Evolutionary conservation across 2,888 invertebrate genomes (phyloP), one percentile per base, ranked within the genome.

Genomic region (Athetis lepigone): DNA sequence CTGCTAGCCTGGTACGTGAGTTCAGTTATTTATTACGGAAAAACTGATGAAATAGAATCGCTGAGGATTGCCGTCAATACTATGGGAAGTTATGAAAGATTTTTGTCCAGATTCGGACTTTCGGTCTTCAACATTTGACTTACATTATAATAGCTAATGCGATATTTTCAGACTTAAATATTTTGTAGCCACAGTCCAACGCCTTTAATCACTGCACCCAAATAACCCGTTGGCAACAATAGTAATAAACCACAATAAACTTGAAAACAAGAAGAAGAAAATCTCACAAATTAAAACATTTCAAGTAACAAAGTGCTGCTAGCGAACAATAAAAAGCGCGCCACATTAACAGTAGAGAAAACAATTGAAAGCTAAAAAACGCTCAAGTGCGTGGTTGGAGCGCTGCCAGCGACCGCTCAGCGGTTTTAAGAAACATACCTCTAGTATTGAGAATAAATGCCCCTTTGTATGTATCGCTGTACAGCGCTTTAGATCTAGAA

Each of bases 291-390:
- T 74, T 74, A 73, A 74, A 73, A 73, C 64, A 64, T 73, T 73
- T 64, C 69, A 56, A 73, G 74, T 69, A 73, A 74, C 74, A 59
- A 74, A 73, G 69, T 69, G 73, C 49, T 72, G 62, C 18, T 19
- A 27, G 73, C 43, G 61, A 62, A 67, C 68, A 72, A 72, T 68
- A 72, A 72, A 75, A 64, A 75, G 37, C 57, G 56, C 50, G 51
- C 40, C 40, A 68, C 68, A 68, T 75, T 75, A 75, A 71, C 75
- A 71, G 71, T 62, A 59, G 66, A 65, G 69, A 74, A 75, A 75
- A 75, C 79, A 79, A 79, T 77, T 79, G 77, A 67, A 70, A 67
- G 69, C 68, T 71, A 61, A 79, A 76, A 77, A 79, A 64, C 65
- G 67, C 50, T 75, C 39, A 63, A 79, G 79, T 66, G 72, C 67